phyloP scores from a whole-genome alignment of 2,113 vertebrate genomes.

The Mellivora capensis region DNA sequence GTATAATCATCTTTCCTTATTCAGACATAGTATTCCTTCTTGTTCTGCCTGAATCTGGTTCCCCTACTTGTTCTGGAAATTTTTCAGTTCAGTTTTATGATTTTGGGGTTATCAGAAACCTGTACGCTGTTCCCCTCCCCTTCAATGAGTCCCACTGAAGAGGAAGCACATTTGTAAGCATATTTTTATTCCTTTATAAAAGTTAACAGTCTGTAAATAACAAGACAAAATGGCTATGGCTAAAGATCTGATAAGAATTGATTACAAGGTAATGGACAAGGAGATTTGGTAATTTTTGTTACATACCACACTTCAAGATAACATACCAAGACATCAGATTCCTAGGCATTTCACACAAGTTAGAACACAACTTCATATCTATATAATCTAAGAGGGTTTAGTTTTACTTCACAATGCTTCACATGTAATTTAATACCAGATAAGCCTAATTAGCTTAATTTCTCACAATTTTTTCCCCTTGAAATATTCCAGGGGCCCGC shows the following conservation, averaged over 20 bases:
- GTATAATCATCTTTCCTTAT: neutral
- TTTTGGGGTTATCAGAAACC: neutral
- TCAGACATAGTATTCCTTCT: neutral
- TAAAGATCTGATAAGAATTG: neutral
- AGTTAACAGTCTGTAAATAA: neutral
- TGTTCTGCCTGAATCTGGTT: neutral
- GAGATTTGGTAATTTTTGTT: neutral
- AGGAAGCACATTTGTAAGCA: neutral
- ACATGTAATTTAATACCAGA: neutral
- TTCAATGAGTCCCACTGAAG: neutral
- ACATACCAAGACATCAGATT: neutral
- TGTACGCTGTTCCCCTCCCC: neutral
- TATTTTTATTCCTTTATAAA: neutral
- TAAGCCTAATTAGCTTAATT: neutral
- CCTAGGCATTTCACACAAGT: neutral
- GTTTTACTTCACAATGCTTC: neutral
- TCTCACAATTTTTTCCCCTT: neutral
- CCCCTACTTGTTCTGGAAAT: neutral
- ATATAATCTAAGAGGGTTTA: neutral
- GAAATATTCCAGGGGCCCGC: neutral
- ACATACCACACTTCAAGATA: neutral
- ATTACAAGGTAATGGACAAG: neutral
- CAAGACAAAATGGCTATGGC: neutral
- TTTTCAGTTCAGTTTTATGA: neutral
- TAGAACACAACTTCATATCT: neutral